Evolutionary conservation across 2,888 invertebrate genomes (phyloP).

Genomic region (Agrotis clavis): DNA sequence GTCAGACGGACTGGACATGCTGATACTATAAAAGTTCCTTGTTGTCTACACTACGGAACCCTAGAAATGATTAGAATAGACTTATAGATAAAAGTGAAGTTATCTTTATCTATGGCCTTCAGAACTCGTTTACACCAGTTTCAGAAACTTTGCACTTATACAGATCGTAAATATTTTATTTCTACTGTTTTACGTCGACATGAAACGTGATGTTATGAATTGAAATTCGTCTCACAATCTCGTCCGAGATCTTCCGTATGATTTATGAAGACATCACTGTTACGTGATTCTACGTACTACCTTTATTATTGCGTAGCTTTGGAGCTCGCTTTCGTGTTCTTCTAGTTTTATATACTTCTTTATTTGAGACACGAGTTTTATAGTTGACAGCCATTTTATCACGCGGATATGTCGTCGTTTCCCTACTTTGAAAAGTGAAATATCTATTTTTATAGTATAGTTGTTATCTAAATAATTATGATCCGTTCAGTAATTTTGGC

Average conservation of each 20-base stretch:
- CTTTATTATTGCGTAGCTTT: background rate
- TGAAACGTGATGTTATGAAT: slow-evolving; percentile 33
- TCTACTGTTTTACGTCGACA: slow-evolving; percentile 15
- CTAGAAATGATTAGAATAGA: no score
- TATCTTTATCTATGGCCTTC: no score
- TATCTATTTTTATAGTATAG: no score
- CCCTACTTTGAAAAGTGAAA: no score
- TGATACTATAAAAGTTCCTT: no score
- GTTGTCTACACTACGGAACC: no score
- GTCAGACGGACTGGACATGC: no score
- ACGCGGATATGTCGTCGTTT: no score
- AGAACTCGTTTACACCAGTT: no score
- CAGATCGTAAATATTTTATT: slow-evolving; percentile 35
- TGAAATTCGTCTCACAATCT: slow-evolving; percentile 50
- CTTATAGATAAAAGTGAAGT: no score
- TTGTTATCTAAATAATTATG: no score
- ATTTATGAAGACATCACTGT: slow-evolving; percentile 56
- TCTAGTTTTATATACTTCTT: slow-evolving; percentile 11
- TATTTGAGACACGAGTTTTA: background rate
- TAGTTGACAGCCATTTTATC: background rate
- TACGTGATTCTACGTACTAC: slow-evolving; percentile 39
- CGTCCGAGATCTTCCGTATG: slow-evolving; percentile 37
- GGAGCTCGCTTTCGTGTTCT: slow-evolving; percentile 4
- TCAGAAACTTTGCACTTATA: background rate
- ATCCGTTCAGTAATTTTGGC: no score